A percentile compares a stretch with the other conserved stretches of the same genome.
These are phyloP conservation scores for Zeugodacus cucurbitae DNA, from an alignment of 1,140 invertebrate genomes.

Conservation along the genomic window DNA sequence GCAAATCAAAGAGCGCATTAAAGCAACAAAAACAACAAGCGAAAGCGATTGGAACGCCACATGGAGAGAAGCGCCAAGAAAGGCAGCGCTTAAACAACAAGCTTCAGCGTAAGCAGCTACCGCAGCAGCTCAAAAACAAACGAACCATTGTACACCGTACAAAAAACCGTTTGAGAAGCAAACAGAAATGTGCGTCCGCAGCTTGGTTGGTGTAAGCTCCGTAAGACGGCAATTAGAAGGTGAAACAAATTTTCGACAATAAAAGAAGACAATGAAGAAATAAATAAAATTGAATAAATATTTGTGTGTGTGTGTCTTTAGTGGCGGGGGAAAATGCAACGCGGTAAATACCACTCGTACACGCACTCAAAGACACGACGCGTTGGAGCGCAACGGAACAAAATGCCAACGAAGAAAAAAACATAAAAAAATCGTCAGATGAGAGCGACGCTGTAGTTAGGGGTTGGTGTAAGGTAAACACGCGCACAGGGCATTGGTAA, in stretches of 20 bases:
- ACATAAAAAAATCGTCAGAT: background rate
- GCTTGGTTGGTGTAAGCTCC: background rate
- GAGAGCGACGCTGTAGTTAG: background rate
- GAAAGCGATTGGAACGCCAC: background rate
- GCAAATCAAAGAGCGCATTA: background rate
- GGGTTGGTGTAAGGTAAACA: background rate
- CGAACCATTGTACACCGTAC: background rate
- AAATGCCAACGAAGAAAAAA: background rate
- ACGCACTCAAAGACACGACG: background rate
- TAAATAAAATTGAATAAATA: background rate
- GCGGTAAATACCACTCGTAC: background rate
- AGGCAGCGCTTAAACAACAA: constrained; percentile 4
- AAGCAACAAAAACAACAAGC: background rate
- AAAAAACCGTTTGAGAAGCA: background rate
- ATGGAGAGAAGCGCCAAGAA: background rate
- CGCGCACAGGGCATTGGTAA: background rate
- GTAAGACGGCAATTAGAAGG: background rate
- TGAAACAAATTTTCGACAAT: constrained; percentile 8
- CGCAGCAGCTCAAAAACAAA: background rate
- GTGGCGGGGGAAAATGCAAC: background rate
- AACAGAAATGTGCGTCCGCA: background rate
- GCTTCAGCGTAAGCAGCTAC: background rate
- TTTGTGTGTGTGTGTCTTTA: background rate
- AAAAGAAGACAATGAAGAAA: background rate
- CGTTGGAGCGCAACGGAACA: background rate